Conservation (phyloP, 2,888 invertebrate genomes). For the Diadromus collaris region DNA sequence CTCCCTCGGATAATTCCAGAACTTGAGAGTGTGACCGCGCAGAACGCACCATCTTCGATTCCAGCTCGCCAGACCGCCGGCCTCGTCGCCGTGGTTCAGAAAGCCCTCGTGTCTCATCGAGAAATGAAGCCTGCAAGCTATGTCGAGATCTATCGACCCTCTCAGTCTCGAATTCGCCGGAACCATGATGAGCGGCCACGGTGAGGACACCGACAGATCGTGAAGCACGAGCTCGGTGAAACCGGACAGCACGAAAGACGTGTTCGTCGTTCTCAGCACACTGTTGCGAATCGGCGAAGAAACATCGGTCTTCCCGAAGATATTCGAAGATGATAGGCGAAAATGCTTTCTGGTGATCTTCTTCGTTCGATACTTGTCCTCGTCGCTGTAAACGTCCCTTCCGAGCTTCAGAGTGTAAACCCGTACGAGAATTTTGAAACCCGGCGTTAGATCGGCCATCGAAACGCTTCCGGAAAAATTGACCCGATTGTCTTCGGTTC, state of each 20-base stretch:
- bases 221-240: constrained; percentile 67
- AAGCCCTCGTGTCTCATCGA: constrained; percentile 79
- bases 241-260: constrained; percentile 71
- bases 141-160: constrained; percentile 70
- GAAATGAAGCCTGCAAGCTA: constrained; percentile 71
- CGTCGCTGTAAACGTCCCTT: constrained; percentile 73
- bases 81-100: constrained; percentile 80
- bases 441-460: constrained; percentile 75
- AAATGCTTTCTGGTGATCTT: constrained; percentile 57
- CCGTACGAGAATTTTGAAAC: constrained; percentile 80
- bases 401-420: constrained; percentile 80
- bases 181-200: constrained; percentile 71
- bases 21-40: constrained; percentile 78
- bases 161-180: constrained; percentile 67
- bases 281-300: constrained; percentile 38
- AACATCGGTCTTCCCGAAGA: constrained; percentile 15
- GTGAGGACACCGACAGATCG: constrained; percentile 68
- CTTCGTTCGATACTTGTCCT: constrained; percentile 71
- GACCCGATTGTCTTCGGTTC: constrained; percentile 64
- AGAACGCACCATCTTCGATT: constrained; percentile 82
- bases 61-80: constrained; percentile 80
- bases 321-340: constrained; percentile 63
- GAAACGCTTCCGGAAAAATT: constrained; percentile 70
- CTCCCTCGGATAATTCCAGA: constrained; percentile 82
- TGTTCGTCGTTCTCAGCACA: constrained; percentile 56